phyloP scores from a whole-genome alignment of 2,888 invertebrate species.

The Thymelicus sylvestris region DNA sequence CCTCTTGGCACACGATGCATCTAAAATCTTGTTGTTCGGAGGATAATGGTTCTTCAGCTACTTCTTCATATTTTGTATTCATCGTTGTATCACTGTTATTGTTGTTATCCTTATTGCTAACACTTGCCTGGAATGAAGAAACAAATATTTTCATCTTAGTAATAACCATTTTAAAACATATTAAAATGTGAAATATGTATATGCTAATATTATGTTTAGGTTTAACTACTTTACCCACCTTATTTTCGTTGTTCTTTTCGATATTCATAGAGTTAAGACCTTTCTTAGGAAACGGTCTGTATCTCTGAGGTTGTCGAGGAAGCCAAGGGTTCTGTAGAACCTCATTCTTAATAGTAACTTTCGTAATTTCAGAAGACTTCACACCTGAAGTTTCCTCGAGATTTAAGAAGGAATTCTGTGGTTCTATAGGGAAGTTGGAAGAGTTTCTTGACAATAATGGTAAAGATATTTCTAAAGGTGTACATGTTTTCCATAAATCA shows the following conservation, averaged over 20 bases:
- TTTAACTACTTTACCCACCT: neutral
- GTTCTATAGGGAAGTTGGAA: neutral
- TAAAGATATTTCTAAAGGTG: neutral
- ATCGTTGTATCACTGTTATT: conserved; percentile 4
- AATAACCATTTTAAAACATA: no score
- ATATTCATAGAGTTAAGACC: neutral
- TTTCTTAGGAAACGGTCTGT: conserved; percentile 66
- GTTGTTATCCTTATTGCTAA: conserved; percentile 2
- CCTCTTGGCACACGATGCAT: conserved; percentile 14
- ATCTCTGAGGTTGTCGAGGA: conserved; percentile 68
- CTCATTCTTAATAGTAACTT: conserved; percentile 73
- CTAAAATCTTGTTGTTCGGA: neutral
- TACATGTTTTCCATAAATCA: neutral
- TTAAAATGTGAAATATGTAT: no score
- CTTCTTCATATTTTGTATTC: neutral
- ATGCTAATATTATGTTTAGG: no score
- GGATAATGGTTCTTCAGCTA: neutral
- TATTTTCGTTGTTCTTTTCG: neutral
- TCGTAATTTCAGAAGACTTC: conserved; percentile 31
- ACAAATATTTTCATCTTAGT: neutral
- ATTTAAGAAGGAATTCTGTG: conserved; percentile 12
- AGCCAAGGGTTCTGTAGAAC: conserved; percentile 86
- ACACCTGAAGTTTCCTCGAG: conserved; percentile 1
- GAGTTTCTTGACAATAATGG: neutral
- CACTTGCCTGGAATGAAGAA: neutral